These are phyloP conservation scores for Pangasius sanitwongsei DNA, from an alignment of 2,797 vertebrate genomes.

Conservation along the genomic window DNA sequence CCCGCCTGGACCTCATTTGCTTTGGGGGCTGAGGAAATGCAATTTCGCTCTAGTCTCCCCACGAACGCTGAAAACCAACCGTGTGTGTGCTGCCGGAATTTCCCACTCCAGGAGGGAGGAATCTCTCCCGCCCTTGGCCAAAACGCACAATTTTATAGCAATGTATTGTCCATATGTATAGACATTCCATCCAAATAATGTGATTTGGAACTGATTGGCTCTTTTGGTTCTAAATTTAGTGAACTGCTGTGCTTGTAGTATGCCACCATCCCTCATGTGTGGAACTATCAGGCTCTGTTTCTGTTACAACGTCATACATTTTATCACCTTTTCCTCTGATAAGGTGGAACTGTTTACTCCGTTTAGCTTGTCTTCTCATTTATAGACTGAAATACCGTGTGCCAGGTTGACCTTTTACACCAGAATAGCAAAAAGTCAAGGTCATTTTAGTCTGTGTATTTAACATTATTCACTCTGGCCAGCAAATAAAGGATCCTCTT, in stretches of 20 bases:
- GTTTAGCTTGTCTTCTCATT: constrained; percentile 30
- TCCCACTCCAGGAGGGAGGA: constrained; percentile 40
- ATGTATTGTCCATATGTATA: constrained; percentile 39
- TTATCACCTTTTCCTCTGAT: constrained; percentile 8
- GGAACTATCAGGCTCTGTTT: not conserved
- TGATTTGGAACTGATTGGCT: not conserved
- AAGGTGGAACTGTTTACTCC: constrained; percentile 24
- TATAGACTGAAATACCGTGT: constrained; percentile 19
- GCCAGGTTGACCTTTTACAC: constrained; percentile 55
- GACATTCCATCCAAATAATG: not conserved
- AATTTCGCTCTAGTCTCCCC: constrained; percentile 58
- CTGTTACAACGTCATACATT: not conserved
- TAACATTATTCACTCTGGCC: constrained; percentile 68
- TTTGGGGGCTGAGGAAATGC: constrained; percentile 56
- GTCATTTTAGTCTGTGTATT: constrained; percentile 59
- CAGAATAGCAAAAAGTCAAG: constrained; percentile 62
- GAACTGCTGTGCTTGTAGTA: not conserved
- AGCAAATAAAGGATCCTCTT: constrained; percentile 68
- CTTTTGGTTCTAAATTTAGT: constrained; percentile 1
- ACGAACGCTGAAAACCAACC: constrained; percentile 51
- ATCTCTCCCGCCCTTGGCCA: constrained; percentile 1
- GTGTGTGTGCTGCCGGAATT: constrained; percentile 47
- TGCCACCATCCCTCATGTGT: not conserved
- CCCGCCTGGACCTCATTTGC: constrained; percentile 61
- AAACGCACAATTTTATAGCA: constrained; percentile 27